Conservation (phyloP, 2,113 vertebrate genomes). For the Upupa epops region DNA sequence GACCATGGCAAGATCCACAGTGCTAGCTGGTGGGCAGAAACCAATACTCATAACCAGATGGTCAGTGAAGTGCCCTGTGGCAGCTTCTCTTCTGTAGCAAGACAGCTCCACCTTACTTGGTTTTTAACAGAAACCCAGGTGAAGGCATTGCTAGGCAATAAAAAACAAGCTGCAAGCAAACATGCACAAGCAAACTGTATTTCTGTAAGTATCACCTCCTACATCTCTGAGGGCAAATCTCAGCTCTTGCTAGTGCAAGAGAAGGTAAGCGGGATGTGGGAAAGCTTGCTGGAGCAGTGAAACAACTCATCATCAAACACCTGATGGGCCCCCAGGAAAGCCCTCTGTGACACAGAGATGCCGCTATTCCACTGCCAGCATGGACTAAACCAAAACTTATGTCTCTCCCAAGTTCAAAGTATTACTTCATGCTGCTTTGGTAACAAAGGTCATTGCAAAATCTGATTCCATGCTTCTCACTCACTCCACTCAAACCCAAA, state of each 20-base stretch:
- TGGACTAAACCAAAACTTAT: neutral
- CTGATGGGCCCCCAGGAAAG: neutral
- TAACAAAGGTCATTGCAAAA: neutral
- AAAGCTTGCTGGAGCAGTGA: neutral
- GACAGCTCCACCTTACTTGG: neutral
- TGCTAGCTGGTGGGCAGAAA: neutral
- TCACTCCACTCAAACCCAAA: neutral
- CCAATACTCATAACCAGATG: neutral
- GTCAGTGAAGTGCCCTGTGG: neutral
- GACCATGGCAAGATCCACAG: neutral
- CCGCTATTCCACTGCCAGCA: neutral
- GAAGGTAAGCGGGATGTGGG: neutral
- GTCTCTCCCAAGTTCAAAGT: neutral
- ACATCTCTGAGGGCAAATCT: neutral
- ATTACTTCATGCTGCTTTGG: neutral
- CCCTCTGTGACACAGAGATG: neutral
- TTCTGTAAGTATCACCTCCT: neutral
- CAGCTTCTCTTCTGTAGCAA: neutral
- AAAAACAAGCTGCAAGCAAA: neutral
- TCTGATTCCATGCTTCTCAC: neutral
- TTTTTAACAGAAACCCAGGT: neutral
- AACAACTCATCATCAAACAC: neutral
- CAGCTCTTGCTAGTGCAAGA: neutral
- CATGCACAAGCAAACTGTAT: accelerated
- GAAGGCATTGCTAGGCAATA: neutral